These are phyloP conservation scores for Trachelipus rathkii DNA, from an alignment of 1,140 invertebrate species.

Conservation along the genomic window DNA sequence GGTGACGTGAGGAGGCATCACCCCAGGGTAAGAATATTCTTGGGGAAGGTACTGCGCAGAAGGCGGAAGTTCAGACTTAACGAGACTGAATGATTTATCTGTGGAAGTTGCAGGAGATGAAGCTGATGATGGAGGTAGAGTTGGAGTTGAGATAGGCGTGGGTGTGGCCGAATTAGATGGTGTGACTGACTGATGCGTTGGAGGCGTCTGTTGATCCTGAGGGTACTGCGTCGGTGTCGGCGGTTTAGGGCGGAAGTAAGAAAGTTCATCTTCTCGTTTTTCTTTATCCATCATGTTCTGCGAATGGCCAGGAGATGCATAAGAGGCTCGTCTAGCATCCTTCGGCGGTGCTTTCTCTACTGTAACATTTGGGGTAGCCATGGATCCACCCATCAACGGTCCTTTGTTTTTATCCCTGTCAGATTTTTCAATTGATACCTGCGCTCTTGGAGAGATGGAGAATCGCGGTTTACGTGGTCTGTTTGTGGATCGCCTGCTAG, in stretches of 20 bases:
- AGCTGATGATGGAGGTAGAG: conserved; percentile 39
- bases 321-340: conserved; percentile 29
- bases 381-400: conserved; percentile 27
- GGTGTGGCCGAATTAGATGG: conserved; percentile 40
- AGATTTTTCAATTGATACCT: conserved; percentile 36
- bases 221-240: conserved; percentile 17
- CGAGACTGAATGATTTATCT: conserved; percentile 40
- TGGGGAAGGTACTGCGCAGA: conserved; percentile 38
- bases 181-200: conserved; percentile 24
- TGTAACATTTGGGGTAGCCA: conserved; percentile 33
- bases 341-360: conserved; percentile 38
- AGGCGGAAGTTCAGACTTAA: conserved; percentile 36
- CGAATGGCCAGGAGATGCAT: conserved; percentile 26
- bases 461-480: conserved; percentile 26
- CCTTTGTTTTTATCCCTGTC: conserved; percentile 33
- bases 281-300: conserved; percentile 31
- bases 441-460: conserved; percentile 32
- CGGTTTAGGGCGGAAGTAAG: conserved; percentile 35
- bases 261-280: conserved; percentile 33
- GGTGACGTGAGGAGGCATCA: conserved; percentile 31
- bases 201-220: conserved; percentile 27
- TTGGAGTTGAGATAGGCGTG: conserved; percentile 30
- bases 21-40: conserved; percentile 37
- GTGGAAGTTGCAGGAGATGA: conserved; percentile 34
- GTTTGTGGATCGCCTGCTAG: conserved; percentile 18